A percentile compares a stretch with the other conserved stretches of the same genome.
phyloP scores from a whole-genome alignment of 2,113 vertebrate genomes.

The Sciurus niger region DNA sequence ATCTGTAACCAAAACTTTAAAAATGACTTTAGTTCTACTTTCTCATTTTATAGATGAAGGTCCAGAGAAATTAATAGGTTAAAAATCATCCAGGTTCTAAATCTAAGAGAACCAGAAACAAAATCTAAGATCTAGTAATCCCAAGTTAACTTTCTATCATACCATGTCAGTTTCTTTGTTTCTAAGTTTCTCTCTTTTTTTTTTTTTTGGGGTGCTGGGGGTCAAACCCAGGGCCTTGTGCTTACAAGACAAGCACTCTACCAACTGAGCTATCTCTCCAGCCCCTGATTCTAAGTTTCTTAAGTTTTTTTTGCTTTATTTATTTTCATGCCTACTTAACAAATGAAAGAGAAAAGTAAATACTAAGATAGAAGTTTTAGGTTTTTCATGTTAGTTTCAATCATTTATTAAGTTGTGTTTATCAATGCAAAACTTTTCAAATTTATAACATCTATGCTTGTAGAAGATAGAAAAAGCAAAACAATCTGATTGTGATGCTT shows the following conservation, averaged over 20 bases:
- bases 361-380: background rate
- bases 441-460: background rate
- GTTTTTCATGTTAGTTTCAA: conserved; percentile 39
- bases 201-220: too few relatives aligned
- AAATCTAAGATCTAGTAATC: background rate
- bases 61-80: background rate
- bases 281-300: background rate
- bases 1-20: conserved; percentile 28
- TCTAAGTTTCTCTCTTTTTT: background rate
- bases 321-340: conserved; percentile 43
- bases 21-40: background rate
- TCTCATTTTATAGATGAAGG: background rate
- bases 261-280: too few relatives aligned
- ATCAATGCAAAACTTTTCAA: background rate
- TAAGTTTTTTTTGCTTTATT: conserved; percentile 9
- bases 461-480: background rate
- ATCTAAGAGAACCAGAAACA: background rate
- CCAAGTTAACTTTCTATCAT: background rate
- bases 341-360: conserved; percentile 40
- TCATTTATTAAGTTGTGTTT: background rate
- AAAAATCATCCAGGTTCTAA: background rate
- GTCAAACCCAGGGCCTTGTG: too few relatives aligned
- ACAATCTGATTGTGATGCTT: background rate
- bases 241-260: too few relatives aligned
- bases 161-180: background rate